Evolutionary conservation across 2,113 vertebrate species (phyloP).

Genomic region (Sinocyclocheilus maitianheensis): DNA sequence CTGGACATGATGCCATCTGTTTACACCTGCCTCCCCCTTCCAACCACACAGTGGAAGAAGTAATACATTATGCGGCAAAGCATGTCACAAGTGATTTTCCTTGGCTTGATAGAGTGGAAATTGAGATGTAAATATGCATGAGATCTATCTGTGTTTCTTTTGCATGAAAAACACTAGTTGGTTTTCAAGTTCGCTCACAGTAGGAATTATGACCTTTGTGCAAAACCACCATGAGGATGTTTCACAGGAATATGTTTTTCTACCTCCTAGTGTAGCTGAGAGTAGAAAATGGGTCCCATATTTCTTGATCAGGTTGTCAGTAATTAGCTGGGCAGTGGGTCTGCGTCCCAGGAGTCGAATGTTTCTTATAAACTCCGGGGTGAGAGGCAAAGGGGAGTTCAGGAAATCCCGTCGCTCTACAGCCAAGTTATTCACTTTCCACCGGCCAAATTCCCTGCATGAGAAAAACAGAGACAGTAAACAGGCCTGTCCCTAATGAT

Average conservation of each 20-base stretch:
- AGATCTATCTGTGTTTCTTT: conserved; percentile 35
- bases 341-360: conserved; percentile 92
- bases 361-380: conserved; percentile 93
- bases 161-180: neutral
- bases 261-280: conserved; percentile 97
- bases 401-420: conserved; percentile 93
- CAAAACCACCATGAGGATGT: neutral
- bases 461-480: conserved; percentile 52
- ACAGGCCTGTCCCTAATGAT: conserved; percentile 38
- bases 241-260: conserved; percentile 35
- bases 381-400: conserved; percentile 88
- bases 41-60: conserved; percentile 25
- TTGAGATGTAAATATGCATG: conserved; percentile 10
- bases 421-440: conserved; percentile 97
- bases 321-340: conserved; percentile 90
- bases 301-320: conserved; percentile 96
- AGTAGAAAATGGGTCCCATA: conserved; percentile 97
- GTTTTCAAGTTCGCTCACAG: neutral
- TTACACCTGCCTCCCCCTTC: conserved; percentile 35
- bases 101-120: conserved; percentile 16
- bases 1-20: conserved; percentile 37
- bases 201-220: conserved; percentile 15
- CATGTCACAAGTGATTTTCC: conserved; percentile 42
- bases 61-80: conserved; percentile 21
- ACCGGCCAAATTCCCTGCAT: conserved; percentile 94